phyloP scores from a whole-genome alignment of 2,888 invertebrate genomes.

The Bursaphelenchus okinawaensis region DNA sequence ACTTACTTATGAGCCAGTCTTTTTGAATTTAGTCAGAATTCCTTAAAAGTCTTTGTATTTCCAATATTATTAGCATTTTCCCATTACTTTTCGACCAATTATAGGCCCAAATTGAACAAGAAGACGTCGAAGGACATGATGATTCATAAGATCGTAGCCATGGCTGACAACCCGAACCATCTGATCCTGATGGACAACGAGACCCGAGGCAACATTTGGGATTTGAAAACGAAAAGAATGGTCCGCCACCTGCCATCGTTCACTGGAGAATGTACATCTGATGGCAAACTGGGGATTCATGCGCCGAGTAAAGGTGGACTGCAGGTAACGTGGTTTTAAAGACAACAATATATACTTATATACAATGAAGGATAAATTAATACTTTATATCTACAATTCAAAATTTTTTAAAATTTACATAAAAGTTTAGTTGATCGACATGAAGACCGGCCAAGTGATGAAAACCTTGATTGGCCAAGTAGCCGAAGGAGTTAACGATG shows the following conservation, averaged over 20 bases:
- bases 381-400: not conserved
- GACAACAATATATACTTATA: no score
- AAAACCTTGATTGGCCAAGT: conserved; percentile 80
- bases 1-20: no score
- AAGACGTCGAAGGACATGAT: conserved; percentile 43
- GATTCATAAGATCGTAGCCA: conserved; percentile 37
- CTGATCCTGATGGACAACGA: conserved; percentile 49
- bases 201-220: conserved; percentile 42
- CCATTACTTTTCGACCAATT: no score
- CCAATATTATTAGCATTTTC: not conserved
- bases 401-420: not conserved
- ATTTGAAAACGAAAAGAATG: conserved; percentile 35
- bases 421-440: conserved; percentile 67
- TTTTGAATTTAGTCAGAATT: no score
- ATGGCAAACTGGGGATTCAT: conserved; percentile 76
- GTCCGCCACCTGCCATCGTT: conserved; percentile 40
- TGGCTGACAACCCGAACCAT: conserved; percentile 39
- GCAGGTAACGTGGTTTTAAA: no score
- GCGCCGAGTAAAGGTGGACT: conserved; percentile 86
- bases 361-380: no score
- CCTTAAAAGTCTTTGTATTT: no score
- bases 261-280: conserved; percentile 59
- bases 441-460: conserved; percentile 80
- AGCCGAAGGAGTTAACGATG: conserved; percentile 93
- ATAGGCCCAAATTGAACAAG: conserved; percentile 39